These are phyloP conservation scores for Hydrotaea diabolus DNA, from an alignment of 2,888 invertebrate genomes.

Conservation along the genomic window DNA sequence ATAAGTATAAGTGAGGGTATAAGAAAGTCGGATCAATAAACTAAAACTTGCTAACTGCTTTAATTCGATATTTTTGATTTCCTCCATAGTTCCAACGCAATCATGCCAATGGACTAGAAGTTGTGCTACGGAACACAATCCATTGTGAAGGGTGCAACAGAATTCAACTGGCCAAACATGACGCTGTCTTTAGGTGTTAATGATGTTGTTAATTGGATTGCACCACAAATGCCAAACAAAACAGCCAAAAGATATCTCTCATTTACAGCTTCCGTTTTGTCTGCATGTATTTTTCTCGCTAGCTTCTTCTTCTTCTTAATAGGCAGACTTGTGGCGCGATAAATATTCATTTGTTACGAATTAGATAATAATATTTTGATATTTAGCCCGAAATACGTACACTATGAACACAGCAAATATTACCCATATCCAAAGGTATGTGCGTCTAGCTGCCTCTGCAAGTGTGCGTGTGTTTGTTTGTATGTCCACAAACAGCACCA, in stretches of 20 bases:
- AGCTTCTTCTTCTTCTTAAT: not conserved
- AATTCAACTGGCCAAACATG: not conserved
- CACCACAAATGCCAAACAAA: not conserved
- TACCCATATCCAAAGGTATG: not conserved
- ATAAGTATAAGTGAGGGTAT: no score
- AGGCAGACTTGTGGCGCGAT: not conserved
- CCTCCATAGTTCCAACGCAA: no score
- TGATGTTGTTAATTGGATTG: constrained; percentile 4
- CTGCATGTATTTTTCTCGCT: not conserved
- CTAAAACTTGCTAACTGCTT: no score
- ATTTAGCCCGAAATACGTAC: constrained; percentile 1
- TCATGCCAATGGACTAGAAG: no score
- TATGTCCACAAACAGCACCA: not conserved
- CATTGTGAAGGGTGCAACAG: no score
- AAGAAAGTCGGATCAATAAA: no score
- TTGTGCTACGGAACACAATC: no score
- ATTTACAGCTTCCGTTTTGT: constrained; percentile 27
- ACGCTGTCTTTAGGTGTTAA: not conserved
- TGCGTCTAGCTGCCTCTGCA: not conserved
- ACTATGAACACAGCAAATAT: not conserved
- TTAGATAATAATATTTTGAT: constrained; percentile 20
- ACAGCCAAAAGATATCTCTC: constrained; percentile 1
- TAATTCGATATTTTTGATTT: no score
- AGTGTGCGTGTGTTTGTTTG: not conserved
- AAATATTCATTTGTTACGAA: constrained; percentile 15